A percentile compares a stretch with the other conserved stretches of the same genome.
Evolutionary conservation across 2,888 invertebrate genomes (phyloP).

Genomic region (Stenodema calcarata): DNA sequence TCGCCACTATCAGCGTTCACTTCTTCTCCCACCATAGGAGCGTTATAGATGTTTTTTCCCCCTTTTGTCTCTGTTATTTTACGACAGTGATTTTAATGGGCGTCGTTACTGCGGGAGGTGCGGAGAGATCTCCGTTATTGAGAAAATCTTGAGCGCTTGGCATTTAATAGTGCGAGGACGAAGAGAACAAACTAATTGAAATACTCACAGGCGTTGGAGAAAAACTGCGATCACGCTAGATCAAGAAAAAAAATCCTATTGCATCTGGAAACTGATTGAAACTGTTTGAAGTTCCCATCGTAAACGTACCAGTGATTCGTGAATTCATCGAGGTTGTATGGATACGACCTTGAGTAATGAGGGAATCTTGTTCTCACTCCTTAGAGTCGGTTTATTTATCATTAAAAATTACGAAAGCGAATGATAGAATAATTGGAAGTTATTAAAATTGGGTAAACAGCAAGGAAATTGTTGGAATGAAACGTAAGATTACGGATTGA

Average conservation of each 20-base stretch:
- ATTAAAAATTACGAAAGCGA: too few relatives aligned
- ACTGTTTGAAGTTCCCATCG: too few relatives aligned
- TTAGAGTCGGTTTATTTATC: too few relatives aligned
- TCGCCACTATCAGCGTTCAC: background rate
- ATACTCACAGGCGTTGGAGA: background rate
- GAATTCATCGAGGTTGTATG: too few relatives aligned
- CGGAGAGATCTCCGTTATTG: background rate
- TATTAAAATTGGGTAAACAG: too few relatives aligned
- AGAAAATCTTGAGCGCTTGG: background rate
- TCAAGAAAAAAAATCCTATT: background rate
- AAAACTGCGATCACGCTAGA: background rate
- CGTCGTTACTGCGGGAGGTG: background rate
- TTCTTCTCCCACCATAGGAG: background rate
- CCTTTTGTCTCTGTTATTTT: background rate
- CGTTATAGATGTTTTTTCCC: background rate
- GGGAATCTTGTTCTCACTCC: too few relatives aligned
- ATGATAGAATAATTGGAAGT: too few relatives aligned
- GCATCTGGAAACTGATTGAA: too few relatives aligned
- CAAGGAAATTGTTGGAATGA: too few relatives aligned
- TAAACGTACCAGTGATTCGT: too few relatives aligned
- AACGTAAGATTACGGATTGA: too few relatives aligned
- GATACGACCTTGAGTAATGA: too few relatives aligned
- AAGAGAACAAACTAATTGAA: background rate
- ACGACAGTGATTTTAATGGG: conserved; percentile 1
- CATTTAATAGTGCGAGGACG: background rate